Evolutionary conservation across 2,113 vertebrate species (phyloP).

Genomic region (Empidonax traillii): DNA sequence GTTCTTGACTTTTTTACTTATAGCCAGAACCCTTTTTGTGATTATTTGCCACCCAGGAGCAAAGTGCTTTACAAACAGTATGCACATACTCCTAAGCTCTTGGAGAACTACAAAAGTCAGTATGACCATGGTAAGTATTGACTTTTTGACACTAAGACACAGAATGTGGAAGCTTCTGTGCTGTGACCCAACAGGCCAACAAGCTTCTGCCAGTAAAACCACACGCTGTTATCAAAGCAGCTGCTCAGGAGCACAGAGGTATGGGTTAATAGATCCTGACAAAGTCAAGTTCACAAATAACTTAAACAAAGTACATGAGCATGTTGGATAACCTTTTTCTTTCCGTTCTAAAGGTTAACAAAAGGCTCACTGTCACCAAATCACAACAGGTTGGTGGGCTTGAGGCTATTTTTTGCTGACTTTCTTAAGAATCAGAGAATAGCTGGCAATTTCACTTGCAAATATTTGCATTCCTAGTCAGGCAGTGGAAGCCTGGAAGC

Average conservation of each 20-base stretch:
- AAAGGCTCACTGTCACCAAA: neutral
- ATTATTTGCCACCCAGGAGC: neutral
- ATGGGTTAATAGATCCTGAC: neutral
- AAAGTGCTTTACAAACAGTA: neutral
- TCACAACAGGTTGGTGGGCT: neutral
- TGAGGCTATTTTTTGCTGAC: neutral
- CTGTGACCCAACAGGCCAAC: neutral
- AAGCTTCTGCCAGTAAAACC: neutral
- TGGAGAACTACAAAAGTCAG: neutral
- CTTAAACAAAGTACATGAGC: neutral
- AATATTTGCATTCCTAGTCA: neutral
- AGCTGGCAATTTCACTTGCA: neutral
- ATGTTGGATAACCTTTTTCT: neutral
- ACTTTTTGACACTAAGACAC: neutral
- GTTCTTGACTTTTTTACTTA: neutral
- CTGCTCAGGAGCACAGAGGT: neutral
- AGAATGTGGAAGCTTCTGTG: neutral
- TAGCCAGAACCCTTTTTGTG: neutral
- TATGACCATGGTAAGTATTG: neutral
- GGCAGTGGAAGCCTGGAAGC: neutral
- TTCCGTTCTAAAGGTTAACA: neutral
- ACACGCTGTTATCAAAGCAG: neutral
- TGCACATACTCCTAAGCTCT: neutral
- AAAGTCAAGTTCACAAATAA: neutral
- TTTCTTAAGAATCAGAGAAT: neutral